phyloP scores from a whole-genome alignment of 2,888 invertebrate genomes.

The Thysanoteuthis rhombus region DNA sequence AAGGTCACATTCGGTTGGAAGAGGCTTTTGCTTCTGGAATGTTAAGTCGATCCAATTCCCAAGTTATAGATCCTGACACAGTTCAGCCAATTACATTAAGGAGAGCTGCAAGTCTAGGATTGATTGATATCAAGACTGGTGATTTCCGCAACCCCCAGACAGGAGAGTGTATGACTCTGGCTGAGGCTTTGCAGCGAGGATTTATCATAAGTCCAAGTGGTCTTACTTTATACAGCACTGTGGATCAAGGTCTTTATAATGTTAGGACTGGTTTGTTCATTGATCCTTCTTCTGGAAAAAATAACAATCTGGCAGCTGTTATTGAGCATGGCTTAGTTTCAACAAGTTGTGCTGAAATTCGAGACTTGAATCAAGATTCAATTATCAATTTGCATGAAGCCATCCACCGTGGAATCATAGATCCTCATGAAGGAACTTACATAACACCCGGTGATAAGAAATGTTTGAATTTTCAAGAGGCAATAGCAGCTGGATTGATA shows the following conservation, averaged over 20 bases:
- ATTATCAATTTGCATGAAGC: constrained; percentile 78
- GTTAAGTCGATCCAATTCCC: constrained; percentile 55
- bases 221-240: constrained; percentile 56
- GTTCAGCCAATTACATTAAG: constrained; percentile 56
- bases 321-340: constrained; percentile 62
- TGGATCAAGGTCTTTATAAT: constrained; percentile 67
- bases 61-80: constrained; percentile 61
- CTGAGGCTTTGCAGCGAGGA: constrained; percentile 57
- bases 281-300: constrained; percentile 50
- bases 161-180: constrained; percentile 54
- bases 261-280: constrained; percentile 65
- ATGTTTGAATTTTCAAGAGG: constrained; percentile 52
- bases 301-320: constrained; percentile 65
- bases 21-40: constrained; percentile 59
- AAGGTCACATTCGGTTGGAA: constrained; percentile 50
- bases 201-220: constrained; percentile 60
- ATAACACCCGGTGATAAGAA: constrained; percentile 46
- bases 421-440: constrained; percentile 52
- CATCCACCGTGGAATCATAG: constrained; percentile 68
- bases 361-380: constrained; percentile 52
- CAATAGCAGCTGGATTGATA: constrained; percentile 58
- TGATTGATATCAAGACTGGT: constrained; percentile 59
- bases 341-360: constrained; percentile 49
- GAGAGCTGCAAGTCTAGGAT: constrained; percentile 71
- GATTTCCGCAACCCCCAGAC: constrained; percentile 61